Conservation (phyloP, 2,888 invertebrate genomes). For the Drosophila longiperda region DNA sequence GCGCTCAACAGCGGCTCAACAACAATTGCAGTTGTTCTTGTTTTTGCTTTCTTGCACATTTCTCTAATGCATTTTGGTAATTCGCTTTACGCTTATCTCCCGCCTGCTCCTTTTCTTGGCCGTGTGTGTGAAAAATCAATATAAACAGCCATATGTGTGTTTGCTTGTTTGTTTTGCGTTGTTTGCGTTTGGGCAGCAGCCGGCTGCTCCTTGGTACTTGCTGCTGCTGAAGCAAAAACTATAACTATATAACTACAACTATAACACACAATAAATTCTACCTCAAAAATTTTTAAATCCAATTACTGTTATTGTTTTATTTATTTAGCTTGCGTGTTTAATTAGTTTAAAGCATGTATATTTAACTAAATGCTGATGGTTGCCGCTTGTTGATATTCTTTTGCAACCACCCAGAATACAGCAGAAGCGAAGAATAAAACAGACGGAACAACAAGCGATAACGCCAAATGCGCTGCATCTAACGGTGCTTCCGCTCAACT, state of each 20-base stretch:
- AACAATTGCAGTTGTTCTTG: slow-evolving; percentile 12
- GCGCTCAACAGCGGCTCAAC: slow-evolving; percentile 15
- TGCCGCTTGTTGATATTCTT: slow-evolving; percentile 19
- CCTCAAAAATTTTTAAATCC: slow-evolving; percentile 12
- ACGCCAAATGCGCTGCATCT: slow-evolving; percentile 42
- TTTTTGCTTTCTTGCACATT: slow-evolving; percentile 16
- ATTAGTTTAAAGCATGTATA: slow-evolving; percentile 65
- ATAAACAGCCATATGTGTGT: slow-evolving; percentile 27
- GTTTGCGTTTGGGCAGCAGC: slow-evolving; percentile 62
- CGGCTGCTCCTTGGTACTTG: slow-evolving; percentile 37
- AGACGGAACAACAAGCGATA: slow-evolving; percentile 29
- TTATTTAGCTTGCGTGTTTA: slow-evolving; percentile 61
- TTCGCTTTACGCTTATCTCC: slow-evolving; percentile 37
- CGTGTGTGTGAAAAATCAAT: slow-evolving; percentile 60
- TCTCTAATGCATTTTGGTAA: slow-evolving; percentile 28
- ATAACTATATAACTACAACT: background rate
- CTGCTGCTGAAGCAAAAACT: slow-evolving; percentile 2
- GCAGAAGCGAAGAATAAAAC: slow-evolving; percentile 16
- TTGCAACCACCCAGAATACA: slow-evolving; percentile 40
- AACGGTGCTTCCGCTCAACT: slow-evolving; percentile 50
- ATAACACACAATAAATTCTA: background rate
- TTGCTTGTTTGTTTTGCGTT: slow-evolving; percentile 34
- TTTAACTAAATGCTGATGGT: slow-evolving; percentile 35
- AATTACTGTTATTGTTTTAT: slow-evolving; percentile 2
- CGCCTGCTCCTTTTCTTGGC: slow-evolving; percentile 26